These are phyloP conservation scores for Luperina testacea DNA, from an alignment of 2,888 invertebrate species.

Conservation along the genomic window DNA sequence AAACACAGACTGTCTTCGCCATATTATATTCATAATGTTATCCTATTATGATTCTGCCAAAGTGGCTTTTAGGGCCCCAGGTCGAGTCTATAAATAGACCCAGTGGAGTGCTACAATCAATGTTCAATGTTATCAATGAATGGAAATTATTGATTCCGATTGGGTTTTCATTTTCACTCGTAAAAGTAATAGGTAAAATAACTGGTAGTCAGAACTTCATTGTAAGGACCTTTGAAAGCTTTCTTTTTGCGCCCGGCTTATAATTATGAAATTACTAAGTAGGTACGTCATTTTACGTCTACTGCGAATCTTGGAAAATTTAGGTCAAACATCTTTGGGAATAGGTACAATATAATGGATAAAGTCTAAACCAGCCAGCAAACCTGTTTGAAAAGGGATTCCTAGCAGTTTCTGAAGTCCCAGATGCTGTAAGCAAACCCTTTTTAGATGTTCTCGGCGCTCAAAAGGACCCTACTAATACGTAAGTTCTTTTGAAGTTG, in stretches of 20 bases:
- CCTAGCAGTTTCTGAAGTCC: background rate
- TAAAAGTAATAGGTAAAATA: background rate
- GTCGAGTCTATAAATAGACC: conserved; percentile 53
- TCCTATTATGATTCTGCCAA: too few relatives aligned
- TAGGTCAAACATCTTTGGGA: background rate
- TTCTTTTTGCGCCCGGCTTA: background rate
- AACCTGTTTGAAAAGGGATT: background rate
- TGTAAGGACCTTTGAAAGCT: background rate
- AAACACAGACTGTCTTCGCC: too few relatives aligned
- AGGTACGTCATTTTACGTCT: too few relatives aligned
- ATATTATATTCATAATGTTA: too few relatives aligned
- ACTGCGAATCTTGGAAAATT: background rate
- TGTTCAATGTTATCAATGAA: conserved; percentile 28
- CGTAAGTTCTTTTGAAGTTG: too few relatives aligned
- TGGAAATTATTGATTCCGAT: conserved; percentile 34
- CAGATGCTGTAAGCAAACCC: background rate
- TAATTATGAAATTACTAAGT: background rate
- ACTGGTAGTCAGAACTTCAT: background rate
- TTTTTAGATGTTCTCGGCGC: background rate
- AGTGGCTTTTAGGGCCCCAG: background rate
- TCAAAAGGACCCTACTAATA: too few relatives aligned
- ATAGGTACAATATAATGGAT: background rate
- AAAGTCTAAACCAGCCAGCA: background rate
- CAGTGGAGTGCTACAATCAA: conserved; percentile 26
- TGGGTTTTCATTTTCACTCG: conserved; percentile 24